These are phyloP conservation scores for Agraylea sexmaculata DNA, from an alignment of 1,140 invertebrate genomes.

Conservation along the genomic window DNA sequence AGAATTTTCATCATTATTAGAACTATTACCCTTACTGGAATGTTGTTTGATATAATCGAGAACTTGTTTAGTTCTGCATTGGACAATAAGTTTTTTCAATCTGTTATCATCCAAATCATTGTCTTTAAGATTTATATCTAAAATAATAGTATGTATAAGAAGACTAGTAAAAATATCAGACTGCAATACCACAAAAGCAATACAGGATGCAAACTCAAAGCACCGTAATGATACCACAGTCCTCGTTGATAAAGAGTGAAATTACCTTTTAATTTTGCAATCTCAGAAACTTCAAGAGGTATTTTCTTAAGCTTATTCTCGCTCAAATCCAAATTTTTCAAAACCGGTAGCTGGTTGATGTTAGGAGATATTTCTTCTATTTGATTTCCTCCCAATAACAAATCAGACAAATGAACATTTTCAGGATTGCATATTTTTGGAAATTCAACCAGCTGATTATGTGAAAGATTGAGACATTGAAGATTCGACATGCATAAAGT, in stretches of 20 bases:
- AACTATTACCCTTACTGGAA: slow-evolving; percentile 37
- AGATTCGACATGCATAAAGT: slow-evolving; percentile 46
- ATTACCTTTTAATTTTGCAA: slow-evolving; percentile 56
- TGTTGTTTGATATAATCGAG: slow-evolving; percentile 56
- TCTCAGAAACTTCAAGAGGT: slow-evolving; percentile 51
- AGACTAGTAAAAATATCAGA: not conserved
- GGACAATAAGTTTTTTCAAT: slow-evolving; percentile 58
- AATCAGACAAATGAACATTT: slow-evolving; percentile 51
- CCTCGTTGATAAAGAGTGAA: not conserved
- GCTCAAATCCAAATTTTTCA: slow-evolving; percentile 60
- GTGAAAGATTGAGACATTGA: slow-evolving; percentile 50
- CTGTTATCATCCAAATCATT: slow-evolving; percentile 62
- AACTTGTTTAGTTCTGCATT: slow-evolving; percentile 53
- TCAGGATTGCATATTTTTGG: slow-evolving; percentile 49
- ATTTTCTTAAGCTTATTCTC: slow-evolving; percentile 52
- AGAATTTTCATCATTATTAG: slow-evolving; percentile 19
- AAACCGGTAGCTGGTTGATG: slow-evolving; percentile 42
- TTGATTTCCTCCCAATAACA: slow-evolving; percentile 54
- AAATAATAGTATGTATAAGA: slow-evolving; percentile 15
- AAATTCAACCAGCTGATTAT: slow-evolving; percentile 53
- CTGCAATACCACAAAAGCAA: not conserved
- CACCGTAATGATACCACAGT: not conserved
- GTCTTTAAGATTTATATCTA: slow-evolving; percentile 52
- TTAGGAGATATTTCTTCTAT: slow-evolving; percentile 49
- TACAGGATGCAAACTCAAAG: not conserved